Evolutionary conservation across 2,888 invertebrate species (phyloP), one percentile per base, ranked within the genome.

Genomic region (Drosophila prostipennis): DNA sequence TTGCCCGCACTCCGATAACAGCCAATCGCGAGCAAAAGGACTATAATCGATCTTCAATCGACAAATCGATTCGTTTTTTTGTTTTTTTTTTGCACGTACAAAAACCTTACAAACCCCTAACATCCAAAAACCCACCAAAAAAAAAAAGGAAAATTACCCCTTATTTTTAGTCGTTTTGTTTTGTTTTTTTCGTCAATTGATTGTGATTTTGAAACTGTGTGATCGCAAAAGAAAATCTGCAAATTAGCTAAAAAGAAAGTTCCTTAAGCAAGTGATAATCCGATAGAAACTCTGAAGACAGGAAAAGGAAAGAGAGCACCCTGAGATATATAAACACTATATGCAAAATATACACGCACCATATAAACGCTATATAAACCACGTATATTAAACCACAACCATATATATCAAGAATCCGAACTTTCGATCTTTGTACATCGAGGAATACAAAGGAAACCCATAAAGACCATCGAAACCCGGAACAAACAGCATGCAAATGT

Each of bases 231-330:
- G 51, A 77, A 76, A 68, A 76, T 65, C 63, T 52, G 46, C 42
- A 74, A 39, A 74, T 49, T 63, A 73, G 59, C 65, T 74, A 72
- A 74, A 67, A 74, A 80, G 72, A 89, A 88, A 88, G 88, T 88
- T 88, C 87, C 89, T 88, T 80, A 79, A 86, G 73, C 63, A 78
- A 74, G 84, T 87, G 89, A 89, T 89, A 88, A 82, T 52, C 61
- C 68, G 43, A 39, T 67, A 51, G 61, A 72, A 46, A 58, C 45
- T 40, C 37, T 42, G 37, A 13, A 59, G 49, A 61, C 40, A 46
- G 45, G 37, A 58, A 37, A 45, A 26, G 37, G 10, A 63, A 37
- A 57, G 37, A 16, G 36, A 57, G 49, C 42, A 42, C 39, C 39
- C 46, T 34, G 39, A 58, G 19, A 54, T 11, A 49, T 29, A 53